Evolutionary conservation across 2,113 vertebrate genomes (phyloP).

Genomic region (Elachura formosa): DNA sequence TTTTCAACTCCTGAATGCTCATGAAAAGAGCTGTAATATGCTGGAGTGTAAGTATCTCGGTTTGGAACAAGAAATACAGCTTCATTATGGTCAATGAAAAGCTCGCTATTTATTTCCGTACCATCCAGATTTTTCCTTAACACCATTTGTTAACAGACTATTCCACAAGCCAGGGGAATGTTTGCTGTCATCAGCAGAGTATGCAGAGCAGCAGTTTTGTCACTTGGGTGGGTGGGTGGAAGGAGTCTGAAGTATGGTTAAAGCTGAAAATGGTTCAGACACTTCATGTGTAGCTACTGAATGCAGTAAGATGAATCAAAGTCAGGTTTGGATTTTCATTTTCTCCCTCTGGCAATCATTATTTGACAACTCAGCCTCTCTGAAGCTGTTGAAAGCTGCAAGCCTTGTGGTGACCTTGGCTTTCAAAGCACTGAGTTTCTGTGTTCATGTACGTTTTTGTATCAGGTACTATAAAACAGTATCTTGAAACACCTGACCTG

Average conservation of each 20-base stretch:
- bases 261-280: neutral
- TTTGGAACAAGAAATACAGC: neutral
- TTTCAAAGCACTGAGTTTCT: neutral
- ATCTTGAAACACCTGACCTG: neutral
- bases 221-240: neutral
- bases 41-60: neutral
- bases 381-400: neutral
- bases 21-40: neutral
- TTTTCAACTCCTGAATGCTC: neutral
- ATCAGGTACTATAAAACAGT: neutral
- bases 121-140: neutral
- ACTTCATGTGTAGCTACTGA: neutral
- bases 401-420: neutral
- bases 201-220: neutral
- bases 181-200: neutral
- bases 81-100: neutral
- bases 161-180: neutral
- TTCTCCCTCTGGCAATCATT: neutral
- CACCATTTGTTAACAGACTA: neutral
- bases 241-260: neutral
- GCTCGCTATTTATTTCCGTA: conserved; percentile 6
- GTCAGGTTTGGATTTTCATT: neutral
- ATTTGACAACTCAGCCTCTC: neutral
- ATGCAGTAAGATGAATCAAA: neutral
- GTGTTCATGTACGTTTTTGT: fast-evolving